Evolutionary conservation across 2,888 invertebrate genomes (phyloP).

Genomic region (Coleophora deauratella): DNA sequence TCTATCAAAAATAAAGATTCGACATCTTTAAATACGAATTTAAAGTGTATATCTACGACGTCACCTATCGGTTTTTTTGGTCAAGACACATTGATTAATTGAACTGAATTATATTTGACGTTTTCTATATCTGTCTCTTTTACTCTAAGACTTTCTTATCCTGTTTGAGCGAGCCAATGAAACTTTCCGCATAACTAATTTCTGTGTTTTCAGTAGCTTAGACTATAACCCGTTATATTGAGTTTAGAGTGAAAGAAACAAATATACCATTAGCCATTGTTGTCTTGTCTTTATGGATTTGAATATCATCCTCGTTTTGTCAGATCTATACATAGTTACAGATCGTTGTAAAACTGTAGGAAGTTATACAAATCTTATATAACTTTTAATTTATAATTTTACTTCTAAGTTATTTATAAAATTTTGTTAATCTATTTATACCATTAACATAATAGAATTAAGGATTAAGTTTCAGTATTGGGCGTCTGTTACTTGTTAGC

Average conservation of each 20-base stretch:
- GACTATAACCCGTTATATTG: no score
- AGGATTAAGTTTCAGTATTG: conserved; percentile 5
- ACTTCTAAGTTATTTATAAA: no score
- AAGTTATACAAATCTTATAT: conserved; percentile 19
- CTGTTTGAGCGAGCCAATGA: no score
- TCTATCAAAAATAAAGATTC: background rate
- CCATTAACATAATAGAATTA: conserved; percentile 14
- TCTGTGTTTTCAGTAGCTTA: no score
- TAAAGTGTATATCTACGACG: conserved; percentile 11
- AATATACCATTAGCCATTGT: no score
- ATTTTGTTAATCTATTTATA: conserved; percentile 15
- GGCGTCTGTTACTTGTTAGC: background rate
- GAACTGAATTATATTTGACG: no score
- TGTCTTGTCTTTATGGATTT: conserved; percentile 9
- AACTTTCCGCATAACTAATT: no score
- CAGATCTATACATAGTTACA: conserved; percentile 11
- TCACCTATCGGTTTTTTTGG: conserved; percentile 13
- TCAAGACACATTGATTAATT: no score
- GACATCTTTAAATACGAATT: conserved; percentile 8
- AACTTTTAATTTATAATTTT: no score
- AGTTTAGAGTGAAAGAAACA: no score
- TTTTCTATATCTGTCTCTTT: no score
- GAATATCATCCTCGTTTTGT: conserved; percentile 18
- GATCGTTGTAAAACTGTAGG: conserved; percentile 18
- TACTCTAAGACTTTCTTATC: no score